Conservation (phyloP, 2,888 invertebrate genomes). For the Micoletzkya japonica region DNA sequence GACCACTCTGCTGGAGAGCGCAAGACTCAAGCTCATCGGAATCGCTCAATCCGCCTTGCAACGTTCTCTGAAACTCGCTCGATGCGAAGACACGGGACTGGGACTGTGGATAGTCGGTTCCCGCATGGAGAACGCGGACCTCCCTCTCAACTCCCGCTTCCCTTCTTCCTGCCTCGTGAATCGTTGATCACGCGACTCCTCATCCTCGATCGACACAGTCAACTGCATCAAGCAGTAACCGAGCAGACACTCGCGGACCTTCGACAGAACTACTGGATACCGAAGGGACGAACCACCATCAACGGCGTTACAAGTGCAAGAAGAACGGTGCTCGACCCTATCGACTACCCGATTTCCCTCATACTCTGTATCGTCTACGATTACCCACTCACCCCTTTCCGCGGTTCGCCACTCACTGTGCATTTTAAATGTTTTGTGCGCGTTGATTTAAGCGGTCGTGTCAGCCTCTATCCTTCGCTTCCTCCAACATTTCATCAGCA, state of each 20-base stretch:
- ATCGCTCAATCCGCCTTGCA: too few species aligned
- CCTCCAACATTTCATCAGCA: constrained; percentile 29
- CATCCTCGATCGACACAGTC: neutral
- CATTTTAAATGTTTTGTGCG: constrained; percentile 32
- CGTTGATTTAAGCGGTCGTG: constrained; percentile 23
- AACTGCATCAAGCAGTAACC: neutral
- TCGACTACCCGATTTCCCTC: neutral
- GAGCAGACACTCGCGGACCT: neutral
- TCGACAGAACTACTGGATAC: constrained; percentile 9
- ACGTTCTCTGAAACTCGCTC: too few species aligned
- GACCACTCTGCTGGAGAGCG: too few species aligned
- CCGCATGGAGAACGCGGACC: too few species aligned
- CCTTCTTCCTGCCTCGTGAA: too few species aligned
- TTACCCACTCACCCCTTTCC: constrained; percentile 1
- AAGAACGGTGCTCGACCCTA: constrained; percentile 4
- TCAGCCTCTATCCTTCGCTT: constrained; percentile 21
- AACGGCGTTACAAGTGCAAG: neutral
- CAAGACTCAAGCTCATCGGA: too few species aligned
- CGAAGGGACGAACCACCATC: neutral
- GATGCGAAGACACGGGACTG: too few species aligned
- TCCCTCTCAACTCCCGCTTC: too few species aligned
- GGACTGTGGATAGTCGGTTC: too few species aligned
- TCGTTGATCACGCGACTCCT: too few species aligned
- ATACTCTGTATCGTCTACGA: neutral
- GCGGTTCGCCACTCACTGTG: constrained; percentile 29